Percentiles rank a stretch among this genome's conserved stretches.
Evolutionary conservation across 2,113 vertebrate species (phyloP).

Genomic region (Tretioscincus oriximinensis): DNA sequence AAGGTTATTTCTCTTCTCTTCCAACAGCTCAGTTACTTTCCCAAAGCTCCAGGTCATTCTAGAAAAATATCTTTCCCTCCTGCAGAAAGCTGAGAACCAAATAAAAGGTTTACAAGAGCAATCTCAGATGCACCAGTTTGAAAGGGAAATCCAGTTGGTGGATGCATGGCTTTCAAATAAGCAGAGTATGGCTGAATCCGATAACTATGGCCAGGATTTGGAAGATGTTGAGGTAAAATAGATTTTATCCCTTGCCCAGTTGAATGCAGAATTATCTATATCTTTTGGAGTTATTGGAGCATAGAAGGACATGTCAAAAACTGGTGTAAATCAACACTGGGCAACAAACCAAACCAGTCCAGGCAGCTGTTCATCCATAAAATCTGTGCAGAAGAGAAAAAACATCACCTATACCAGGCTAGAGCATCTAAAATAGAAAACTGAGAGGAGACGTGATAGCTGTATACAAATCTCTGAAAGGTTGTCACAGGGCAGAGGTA

Average conservation of each 20-base stretch:
- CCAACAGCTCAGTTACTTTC: slow-evolving; percentile 68
- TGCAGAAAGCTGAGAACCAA: slow-evolving; percentile 66
- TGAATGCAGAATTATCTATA: slow-evolving; percentile 9
- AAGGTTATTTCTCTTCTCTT: slow-evolving; percentile 10
- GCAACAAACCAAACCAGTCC: no score
- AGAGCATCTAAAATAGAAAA: no score
- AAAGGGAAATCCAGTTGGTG: slow-evolving; percentile 80
- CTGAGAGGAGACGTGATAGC: no score
- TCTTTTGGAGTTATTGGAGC: neutral
- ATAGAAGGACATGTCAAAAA: neutral
- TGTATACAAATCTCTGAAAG: no score
- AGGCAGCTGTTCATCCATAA: no score
- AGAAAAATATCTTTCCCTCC: slow-evolving; percentile 68
- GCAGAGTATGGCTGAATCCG: slow-evolving; percentile 72
- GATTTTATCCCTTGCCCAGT: slow-evolving; percentile 7
- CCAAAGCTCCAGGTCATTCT: slow-evolving; percentile 68
- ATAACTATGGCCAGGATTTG: slow-evolving; percentile 84
- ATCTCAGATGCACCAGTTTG: slow-evolving; percentile 78
- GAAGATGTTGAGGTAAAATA: slow-evolving; percentile 80
- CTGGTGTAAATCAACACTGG: neutral
- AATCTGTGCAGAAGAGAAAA: no score
- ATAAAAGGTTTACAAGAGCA: slow-evolving; percentile 73
- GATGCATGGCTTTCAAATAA: slow-evolving; percentile 80
- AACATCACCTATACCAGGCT: no score
- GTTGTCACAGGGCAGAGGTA: no score